Percentiles rank a stretch among this genome's conserved stretches.
Evolutionary conservation across 2,888 invertebrate species (phyloP).

Genomic region (Microctonus aethiopoides): DNA sequence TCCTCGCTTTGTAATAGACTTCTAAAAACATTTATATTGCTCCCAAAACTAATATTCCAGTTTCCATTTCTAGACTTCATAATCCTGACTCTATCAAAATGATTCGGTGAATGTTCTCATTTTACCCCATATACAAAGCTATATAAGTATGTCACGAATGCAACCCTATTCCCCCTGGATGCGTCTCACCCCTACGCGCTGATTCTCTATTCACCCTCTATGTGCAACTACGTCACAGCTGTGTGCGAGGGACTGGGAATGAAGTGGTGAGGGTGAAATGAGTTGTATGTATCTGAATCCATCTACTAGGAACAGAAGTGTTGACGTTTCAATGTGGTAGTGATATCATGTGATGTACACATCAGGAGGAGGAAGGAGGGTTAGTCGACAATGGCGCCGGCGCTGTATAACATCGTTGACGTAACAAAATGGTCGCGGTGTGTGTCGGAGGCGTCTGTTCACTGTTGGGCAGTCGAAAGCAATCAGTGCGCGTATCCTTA

Average conservation of each 20-base stretch:
- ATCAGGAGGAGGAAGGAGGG: background rate
- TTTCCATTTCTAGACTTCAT: too few species aligned
- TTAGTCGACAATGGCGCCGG: conserved; percentile 47
- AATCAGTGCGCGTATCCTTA: conserved; percentile 63
- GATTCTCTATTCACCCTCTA: background rate
- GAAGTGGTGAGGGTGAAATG: background rate
- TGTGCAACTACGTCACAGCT: background rate
- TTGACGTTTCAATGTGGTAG: background rate
- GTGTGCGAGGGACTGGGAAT: background rate
- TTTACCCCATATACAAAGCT: background rate
- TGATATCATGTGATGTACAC: background rate
- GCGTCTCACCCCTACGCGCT: background rate
- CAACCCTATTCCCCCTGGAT: background rate
- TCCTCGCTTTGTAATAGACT: too few species aligned
- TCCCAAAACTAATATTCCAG: too few species aligned
- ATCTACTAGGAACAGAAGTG: background rate
- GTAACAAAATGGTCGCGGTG: conserved; percentile 64
- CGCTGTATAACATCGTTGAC: conserved; percentile 54
- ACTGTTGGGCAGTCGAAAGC: conserved; percentile 60
- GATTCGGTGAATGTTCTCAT: background rate
- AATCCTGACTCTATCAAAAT: too few species aligned
- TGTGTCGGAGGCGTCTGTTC: conserved; percentile 67
- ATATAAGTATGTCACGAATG: background rate
- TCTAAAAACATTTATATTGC: too few species aligned
- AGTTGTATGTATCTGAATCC: background rate